phyloP scores from a whole-genome alignment of 2,888 invertebrate species.

The Xanthia togata region DNA sequence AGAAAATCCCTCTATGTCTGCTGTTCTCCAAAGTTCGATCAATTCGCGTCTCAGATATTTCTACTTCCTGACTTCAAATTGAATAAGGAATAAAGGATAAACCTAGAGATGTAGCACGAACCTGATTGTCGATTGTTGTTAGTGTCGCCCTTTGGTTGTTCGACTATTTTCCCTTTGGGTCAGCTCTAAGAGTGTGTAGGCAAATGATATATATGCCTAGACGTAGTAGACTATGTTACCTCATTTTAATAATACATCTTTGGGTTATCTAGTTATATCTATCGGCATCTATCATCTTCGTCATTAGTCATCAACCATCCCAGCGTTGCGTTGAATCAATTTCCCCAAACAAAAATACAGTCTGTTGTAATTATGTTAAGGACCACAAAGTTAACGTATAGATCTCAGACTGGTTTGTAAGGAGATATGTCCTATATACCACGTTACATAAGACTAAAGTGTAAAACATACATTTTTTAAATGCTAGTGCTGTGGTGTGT shows the following conservation, averaged over 20 bases:
- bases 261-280: no score
- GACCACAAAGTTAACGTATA: not conserved
- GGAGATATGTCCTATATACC: conserved; percentile 3
- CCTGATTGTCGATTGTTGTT: not conserved
- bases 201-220: not conserved
- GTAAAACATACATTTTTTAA: conserved; percentile 47
- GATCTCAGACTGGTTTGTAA: conserved; percentile 13
- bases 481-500: conserved; percentile 57
- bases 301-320: not conserved
- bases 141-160: not conserved
- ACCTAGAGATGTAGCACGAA: not conserved
- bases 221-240: no score
- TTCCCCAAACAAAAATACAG: not conserved
- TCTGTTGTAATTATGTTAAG: not conserved
- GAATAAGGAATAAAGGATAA: not conserved
- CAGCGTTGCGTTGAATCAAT: not conserved
- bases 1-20: not conserved
- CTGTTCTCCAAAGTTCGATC: not conserved
- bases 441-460: conserved; percentile 40
- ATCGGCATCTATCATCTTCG: not conserved
- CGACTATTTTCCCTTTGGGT: not conserved
- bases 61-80: not conserved
- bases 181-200: not conserved
- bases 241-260: no score
- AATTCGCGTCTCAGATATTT: not conserved